These are phyloP conservation scores for Euclidia mi DNA, from an alignment of 2,888 invertebrate genomes.

Conservation along the genomic window DNA sequence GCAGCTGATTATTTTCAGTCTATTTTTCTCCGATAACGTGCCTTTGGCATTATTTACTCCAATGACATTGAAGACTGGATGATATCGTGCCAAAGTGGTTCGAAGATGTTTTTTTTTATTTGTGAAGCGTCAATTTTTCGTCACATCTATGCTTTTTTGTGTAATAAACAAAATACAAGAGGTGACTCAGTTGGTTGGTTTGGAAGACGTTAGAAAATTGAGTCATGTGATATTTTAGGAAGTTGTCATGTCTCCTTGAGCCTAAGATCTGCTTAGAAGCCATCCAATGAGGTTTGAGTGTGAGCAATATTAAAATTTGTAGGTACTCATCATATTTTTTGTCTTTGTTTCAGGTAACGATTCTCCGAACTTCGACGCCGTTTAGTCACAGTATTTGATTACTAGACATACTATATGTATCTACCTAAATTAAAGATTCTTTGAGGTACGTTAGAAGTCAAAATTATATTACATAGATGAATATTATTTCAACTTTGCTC, in stretches of 20 bases:
- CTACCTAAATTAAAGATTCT: too few relatives aligned
- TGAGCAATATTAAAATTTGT: too few relatives aligned
- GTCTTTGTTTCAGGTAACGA: conserved; percentile 10
- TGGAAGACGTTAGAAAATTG: neutral
- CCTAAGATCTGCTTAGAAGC: too few relatives aligned
- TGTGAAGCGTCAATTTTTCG: conserved; percentile 15
- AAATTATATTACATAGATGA: too few relatives aligned
- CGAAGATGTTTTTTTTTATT: conserved; percentile 25
- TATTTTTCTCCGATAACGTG: conserved; percentile 58
- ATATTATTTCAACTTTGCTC: too few relatives aligned
- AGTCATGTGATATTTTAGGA: neutral
- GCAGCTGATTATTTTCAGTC: conserved; percentile 66
- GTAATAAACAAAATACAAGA: conserved; percentile 4
- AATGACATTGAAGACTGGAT: conserved; percentile 48
- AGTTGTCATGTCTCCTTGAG: neutral
- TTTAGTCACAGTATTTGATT: too few relatives aligned
- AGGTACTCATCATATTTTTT: neutral
- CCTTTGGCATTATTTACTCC: conserved; percentile 47
- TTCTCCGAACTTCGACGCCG: neutral
- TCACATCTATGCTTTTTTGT: conserved; percentile 9
- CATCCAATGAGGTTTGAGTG: too few relatives aligned
- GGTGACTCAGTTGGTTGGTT: neutral
- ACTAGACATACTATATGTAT: too few relatives aligned
- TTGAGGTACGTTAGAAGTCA: too few relatives aligned
- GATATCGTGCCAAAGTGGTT: conserved; percentile 35